Percentiles rank a stretch among this genome's conserved stretches.
phyloP scores from a whole-genome alignment of 2,113 vertebrate genomes.

The Dipodomys ordii region DNA sequence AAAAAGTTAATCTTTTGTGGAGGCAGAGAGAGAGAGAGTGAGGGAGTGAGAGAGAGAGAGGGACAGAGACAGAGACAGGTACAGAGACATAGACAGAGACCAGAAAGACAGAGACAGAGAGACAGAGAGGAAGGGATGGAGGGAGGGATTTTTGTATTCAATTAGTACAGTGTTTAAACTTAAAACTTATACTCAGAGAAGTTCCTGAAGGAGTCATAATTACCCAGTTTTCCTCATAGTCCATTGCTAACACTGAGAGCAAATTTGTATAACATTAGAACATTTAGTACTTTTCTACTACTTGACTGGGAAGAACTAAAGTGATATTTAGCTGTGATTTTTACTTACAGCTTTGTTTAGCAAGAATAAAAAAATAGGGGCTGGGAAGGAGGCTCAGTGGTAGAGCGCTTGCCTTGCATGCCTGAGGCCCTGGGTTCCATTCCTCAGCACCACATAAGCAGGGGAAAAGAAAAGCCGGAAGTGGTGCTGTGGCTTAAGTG shows the following conservation, averaged over 20 bases:
- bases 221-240: neutral
- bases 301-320: neutral
- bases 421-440: no score
- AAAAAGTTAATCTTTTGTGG: neutral
- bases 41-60: no score
- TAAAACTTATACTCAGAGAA: neutral
- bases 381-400: no score
- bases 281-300: neutral
- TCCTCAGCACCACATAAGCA: no score
- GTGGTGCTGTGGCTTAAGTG: no score
- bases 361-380: neutral
- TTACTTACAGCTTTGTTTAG: constrained; percentile 15
- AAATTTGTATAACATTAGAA: neutral
- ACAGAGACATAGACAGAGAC: no score
- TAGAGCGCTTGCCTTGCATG: no score
- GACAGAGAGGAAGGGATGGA: no score
- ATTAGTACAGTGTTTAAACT: neutral
- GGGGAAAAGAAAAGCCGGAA: no score
- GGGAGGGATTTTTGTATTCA: neutral
- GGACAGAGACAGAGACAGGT: no score
- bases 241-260: neutral
- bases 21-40: neutral
- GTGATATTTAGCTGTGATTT: neutral
- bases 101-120: no score
- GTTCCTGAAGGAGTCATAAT: neutral